phyloP scores from a whole-genome alignment of 2,888 invertebrate species.

The Dasysyrphus albostriatus region DNA sequence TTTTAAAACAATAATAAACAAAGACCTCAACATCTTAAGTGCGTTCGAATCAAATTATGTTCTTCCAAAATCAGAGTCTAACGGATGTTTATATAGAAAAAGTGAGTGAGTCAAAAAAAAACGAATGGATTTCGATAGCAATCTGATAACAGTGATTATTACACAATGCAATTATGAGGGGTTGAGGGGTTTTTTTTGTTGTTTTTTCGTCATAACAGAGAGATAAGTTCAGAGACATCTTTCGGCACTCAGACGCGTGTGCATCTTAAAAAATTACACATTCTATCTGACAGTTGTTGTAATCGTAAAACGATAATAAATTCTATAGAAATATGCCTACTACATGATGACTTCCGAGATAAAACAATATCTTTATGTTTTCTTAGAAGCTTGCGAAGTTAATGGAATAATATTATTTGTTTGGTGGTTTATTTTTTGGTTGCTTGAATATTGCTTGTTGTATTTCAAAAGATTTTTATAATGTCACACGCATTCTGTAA shows the following conservation, averaged over 20 bases:
- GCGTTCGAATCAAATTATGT: not conserved
- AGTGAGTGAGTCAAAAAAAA: not conserved
- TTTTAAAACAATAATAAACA: not conserved
- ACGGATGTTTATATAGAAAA: constrained; percentile 2
- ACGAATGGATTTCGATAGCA: not conserved
- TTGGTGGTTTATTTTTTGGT: no score
- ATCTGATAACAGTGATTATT: constrained; percentile 4
- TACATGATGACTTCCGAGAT: no score
- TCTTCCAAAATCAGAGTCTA: not conserved
- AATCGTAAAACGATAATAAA: not conserved
- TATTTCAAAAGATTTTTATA: no score
- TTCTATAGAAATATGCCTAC: no score
- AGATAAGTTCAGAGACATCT: constrained; percentile 19
- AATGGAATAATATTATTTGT: no score
- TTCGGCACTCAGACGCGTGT: not conserved
- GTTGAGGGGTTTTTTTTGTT: not conserved
- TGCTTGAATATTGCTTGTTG: no score
- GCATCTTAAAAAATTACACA: not conserved
- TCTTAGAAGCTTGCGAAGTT: no score
- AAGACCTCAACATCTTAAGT: constrained; percentile 10
- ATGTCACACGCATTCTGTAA: no score
- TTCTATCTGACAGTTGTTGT: not conserved
- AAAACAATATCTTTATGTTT: no score
- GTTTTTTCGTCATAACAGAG: not conserved
- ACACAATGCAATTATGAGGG: not conserved